phyloP scores from a whole-genome alignment of 2,797 vertebrate genomes.

The Holocentrus rufus region DNA sequence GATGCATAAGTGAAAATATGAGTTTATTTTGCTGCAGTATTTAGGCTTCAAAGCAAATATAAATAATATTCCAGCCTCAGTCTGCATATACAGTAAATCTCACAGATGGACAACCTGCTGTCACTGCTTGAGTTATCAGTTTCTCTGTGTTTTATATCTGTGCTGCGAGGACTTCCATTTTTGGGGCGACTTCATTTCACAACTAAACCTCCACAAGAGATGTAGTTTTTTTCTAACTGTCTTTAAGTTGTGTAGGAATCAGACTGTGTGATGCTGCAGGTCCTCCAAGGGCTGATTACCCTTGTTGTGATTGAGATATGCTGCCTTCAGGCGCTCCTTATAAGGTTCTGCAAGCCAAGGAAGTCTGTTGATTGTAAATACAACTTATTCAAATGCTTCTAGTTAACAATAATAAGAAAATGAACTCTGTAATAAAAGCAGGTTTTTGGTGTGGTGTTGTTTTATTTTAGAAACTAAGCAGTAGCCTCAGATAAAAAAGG shows the following conservation, averaged over 20 bases:
- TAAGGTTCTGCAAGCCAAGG: not conserved
- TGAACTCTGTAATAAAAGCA: too few species aligned
- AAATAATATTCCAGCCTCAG: not conserved
- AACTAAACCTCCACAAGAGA: too few species aligned
- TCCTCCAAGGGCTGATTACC: not conserved
- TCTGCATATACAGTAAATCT: constrained; percentile 1
- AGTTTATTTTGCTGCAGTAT: constrained; percentile 6
- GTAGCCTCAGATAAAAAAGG: not conserved
- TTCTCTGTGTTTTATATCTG: too few species aligned
- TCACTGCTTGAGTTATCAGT: too few species aligned
- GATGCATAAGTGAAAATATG: constrained; percentile 21
- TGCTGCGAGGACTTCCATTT: too few species aligned
- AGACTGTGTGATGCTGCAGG: not conserved
- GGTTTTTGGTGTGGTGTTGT: too few species aligned
- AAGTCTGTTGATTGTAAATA: not conserved
- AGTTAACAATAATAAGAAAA: not conserved
- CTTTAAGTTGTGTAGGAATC: too few species aligned
- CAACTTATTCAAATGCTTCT: not conserved
- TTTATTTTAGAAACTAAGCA: too few species aligned
- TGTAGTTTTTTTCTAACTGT: too few species aligned
- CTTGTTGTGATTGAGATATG: not conserved
- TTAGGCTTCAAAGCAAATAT: not conserved
- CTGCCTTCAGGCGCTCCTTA: not conserved
- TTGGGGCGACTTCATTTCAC: too few species aligned
- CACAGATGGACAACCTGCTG: too few species aligned